Conservation (phyloP, 2,888 invertebrate species). For the Xanthia togata region DNA sequence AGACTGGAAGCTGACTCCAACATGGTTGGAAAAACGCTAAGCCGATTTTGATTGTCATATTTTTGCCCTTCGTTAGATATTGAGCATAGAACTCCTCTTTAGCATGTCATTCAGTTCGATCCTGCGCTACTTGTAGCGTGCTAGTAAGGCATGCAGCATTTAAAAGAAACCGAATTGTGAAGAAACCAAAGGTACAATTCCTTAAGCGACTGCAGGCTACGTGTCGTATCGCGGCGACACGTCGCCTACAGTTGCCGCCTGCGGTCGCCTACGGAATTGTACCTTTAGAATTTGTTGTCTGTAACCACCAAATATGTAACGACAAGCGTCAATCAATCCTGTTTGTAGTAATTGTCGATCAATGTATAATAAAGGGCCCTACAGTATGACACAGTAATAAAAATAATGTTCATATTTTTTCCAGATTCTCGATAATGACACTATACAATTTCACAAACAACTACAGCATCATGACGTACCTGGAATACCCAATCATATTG, state of each 20-base stretch:
- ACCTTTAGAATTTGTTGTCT: not conserved
- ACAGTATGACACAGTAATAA: not conserved
- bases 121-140: not conserved
- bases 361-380: not conserved
- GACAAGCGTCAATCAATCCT: no score
- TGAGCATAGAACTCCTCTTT: not conserved
- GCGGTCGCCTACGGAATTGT: no score
- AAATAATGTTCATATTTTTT: slow-evolving; percentile 71
- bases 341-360: not conserved
- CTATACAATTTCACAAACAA: slow-evolving; percentile 94
- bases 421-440: slow-evolving; percentile 94
- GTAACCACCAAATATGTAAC: no score
- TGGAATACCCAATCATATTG: slow-evolving; percentile 96
- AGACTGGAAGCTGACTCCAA: not conserved
- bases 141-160: not conserved
- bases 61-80: not conserved
- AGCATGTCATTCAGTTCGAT: not conserved
- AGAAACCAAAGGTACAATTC: not conserved
- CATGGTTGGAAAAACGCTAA: not conserved
- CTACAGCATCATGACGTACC: slow-evolving; percentile 94
- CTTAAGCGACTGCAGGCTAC: no score
- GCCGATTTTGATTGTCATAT: not conserved
- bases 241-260: no score
- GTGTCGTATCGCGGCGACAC: no score
- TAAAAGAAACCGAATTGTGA: not conserved